phyloP scores from a whole-genome alignment of 2,113 vertebrate species.

The Ciconia boyciana region DNA sequence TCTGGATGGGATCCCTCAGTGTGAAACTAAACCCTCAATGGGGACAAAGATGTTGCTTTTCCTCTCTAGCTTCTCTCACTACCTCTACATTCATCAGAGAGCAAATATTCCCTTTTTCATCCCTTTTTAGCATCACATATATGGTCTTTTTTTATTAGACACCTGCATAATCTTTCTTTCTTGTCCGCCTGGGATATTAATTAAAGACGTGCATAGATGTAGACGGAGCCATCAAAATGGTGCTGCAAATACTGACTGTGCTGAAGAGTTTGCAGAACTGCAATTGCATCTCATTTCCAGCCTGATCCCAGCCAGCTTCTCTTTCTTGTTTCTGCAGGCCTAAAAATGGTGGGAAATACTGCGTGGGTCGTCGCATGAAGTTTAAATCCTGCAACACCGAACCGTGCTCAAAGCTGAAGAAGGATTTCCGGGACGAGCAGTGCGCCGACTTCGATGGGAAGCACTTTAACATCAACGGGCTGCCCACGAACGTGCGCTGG shows the following conservation, averaged over 20 bases:
- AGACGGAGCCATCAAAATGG: not conserved
- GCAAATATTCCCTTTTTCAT: not conserved
- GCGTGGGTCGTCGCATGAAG: constrained; percentile 94
- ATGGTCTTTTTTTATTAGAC: not conserved
- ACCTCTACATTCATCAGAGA: not conserved
- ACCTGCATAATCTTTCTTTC: not conserved
- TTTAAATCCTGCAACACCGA: constrained; percentile 98
- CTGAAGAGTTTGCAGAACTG: not conserved
- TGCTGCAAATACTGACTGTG: not conserved
- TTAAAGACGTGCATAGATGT: not conserved
- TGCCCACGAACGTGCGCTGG: constrained; percentile 94
- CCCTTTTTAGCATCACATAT: not conserved
- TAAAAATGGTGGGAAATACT: constrained; percentile 92
- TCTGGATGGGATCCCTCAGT: not conserved
- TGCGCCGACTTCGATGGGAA: constrained; percentile 91
- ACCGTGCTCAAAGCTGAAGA: constrained; percentile 88
- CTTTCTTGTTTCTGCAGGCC: constrained; percentile 76
- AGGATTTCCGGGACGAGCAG: constrained; percentile 95
- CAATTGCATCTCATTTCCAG: not conserved
- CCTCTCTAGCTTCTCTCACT: not conserved
- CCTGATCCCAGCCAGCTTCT: not conserved
- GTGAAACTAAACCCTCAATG: not conserved
- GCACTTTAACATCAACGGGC: constrained; percentile 97
- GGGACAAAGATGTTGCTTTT: not conserved
- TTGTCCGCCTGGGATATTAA: not conserved